phyloP scores from a whole-genome alignment of 2,113 vertebrate genomes.

The Garra rufa region DNA sequence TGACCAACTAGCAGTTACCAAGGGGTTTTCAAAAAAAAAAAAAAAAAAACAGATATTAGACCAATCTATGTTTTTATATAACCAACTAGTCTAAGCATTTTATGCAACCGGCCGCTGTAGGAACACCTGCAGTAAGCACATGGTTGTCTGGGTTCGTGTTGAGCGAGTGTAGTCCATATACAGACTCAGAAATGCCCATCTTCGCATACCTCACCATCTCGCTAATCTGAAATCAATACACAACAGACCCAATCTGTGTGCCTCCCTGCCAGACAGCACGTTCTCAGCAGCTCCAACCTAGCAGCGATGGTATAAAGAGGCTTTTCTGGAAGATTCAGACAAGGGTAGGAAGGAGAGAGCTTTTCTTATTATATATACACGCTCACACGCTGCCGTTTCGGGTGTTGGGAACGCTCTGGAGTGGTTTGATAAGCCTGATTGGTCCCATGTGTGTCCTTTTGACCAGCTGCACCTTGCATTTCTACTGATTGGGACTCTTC shows the following conservation, averaged over 20 bases:
- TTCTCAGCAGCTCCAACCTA: constrained; percentile 2
- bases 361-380: constrained; percentile 9
- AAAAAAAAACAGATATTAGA: too few relatives aligned
- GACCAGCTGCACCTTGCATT: constrained; percentile 35
- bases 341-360: neutral
- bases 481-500: neutral
- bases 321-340: constrained; percentile 21
- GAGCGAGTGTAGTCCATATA: constrained; percentile 9
- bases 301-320: constrained; percentile 16
- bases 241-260: constrained; percentile 24
- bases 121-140: neutral
- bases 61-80: neutral
- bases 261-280: constrained; percentile 18
- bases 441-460: constrained; percentile 40
- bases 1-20: neutral
- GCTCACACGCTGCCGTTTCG: neutral
- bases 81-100: neutral
- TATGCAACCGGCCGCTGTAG: neutral
- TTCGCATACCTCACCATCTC: constrained; percentile 16
- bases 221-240: constrained; percentile 42
- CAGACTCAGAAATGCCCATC: constrained; percentile 25
- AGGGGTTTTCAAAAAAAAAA: too few relatives aligned
- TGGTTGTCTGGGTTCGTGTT: neutral
- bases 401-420: neutral
- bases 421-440: constrained; percentile 49